These are phyloP conservation scores for Hololepta plana DNA, from an alignment of 2,888 invertebrate genomes.

Conservation along the genomic window DNA sequence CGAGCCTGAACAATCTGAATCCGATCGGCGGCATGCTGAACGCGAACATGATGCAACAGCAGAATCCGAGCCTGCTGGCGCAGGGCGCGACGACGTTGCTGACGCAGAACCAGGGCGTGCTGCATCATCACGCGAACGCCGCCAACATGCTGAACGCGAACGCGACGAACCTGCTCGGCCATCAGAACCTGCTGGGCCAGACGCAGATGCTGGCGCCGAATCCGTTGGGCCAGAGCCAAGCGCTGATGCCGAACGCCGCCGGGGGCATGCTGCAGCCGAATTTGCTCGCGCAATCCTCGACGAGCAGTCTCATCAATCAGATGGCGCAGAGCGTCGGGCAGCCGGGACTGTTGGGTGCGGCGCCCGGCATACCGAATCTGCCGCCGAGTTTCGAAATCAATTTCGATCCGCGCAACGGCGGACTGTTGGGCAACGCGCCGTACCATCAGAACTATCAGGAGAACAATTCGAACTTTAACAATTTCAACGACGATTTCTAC, in stretches of 20 bases:
- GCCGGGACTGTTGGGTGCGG: slow-evolving; percentile 32
- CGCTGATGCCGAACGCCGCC: too few relatives aligned
- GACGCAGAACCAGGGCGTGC: neutral
- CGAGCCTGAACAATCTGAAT: slow-evolving; percentile 15
- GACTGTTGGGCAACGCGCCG: slow-evolving; percentile 19
- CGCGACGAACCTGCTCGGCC: slow-evolving; percentile 22
- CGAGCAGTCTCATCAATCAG: slow-evolving; percentile 6
- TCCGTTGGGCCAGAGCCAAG: too few relatives aligned
- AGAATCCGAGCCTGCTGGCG: slow-evolving; percentile 7
- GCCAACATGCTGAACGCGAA: slow-evolving; percentile 25
- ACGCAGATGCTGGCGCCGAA: slow-evolving; percentile 17
- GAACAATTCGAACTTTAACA: slow-evolving; percentile 8
- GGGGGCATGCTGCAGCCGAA: too few relatives aligned
- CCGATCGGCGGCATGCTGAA: slow-evolving; percentile 12
- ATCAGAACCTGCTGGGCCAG: slow-evolving; percentile 36
- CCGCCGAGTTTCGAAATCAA: slow-evolving; percentile 23
- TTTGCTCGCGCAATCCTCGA: too few relatives aligned
- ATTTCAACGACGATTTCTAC: slow-evolving; percentile 30
- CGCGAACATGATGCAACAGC: slow-evolving; percentile 15
- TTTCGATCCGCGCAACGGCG: slow-evolving; percentile 23
- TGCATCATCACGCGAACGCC: too few relatives aligned
- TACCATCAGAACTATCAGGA: slow-evolving; percentile 12
- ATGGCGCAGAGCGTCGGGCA: slow-evolving; percentile 24
- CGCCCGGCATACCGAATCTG: slow-evolving; percentile 27
- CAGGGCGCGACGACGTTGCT: slow-evolving; percentile 6